phyloP scores from a whole-genome alignment of 2,797 vertebrate species.

The Argentina silus region DNA sequence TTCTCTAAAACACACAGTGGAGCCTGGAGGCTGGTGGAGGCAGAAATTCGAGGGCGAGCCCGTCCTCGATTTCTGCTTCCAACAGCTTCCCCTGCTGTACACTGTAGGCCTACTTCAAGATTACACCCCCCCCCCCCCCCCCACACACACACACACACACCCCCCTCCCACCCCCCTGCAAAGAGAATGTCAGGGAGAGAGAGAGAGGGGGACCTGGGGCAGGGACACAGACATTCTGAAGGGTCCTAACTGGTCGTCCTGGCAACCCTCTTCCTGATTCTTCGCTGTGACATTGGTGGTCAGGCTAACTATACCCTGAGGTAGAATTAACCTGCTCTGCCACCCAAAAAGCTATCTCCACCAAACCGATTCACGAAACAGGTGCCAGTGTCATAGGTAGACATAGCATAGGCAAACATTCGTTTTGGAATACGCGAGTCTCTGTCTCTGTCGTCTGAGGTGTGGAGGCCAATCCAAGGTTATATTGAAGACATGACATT shows the following conservation, averaged over 20 bases:
- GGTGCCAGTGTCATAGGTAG: slow-evolving; percentile 58
- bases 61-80: no score
- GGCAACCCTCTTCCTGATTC: slow-evolving; percentile 71
- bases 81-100: background rate
- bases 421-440: no score
- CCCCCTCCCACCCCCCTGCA: background rate
- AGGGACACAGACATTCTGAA: slow-evolving; percentile 46
- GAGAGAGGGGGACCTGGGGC: background rate
- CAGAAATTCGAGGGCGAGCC: no score
- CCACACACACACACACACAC: slow-evolving; percentile 6
- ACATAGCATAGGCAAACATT: slow-evolving; percentile 19
- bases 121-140: background rate
- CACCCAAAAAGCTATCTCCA: slow-evolving; percentile 29
- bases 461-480: no score
- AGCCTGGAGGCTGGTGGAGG: no score
- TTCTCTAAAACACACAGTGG: no score
- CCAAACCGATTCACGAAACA: slow-evolving; percentile 58
- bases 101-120: no score
- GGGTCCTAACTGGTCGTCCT: slow-evolving; percentile 71
- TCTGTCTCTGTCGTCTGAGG: background rate
- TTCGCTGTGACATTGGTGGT: slow-evolving; percentile 36
- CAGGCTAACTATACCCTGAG: slow-evolving; percentile 58
- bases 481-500: background rate
- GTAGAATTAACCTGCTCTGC: slow-evolving; percentile 23
- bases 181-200: background rate